Conservation (phyloP, 2,113 vertebrate genomes). For the Apeltes quadracus region DNA sequence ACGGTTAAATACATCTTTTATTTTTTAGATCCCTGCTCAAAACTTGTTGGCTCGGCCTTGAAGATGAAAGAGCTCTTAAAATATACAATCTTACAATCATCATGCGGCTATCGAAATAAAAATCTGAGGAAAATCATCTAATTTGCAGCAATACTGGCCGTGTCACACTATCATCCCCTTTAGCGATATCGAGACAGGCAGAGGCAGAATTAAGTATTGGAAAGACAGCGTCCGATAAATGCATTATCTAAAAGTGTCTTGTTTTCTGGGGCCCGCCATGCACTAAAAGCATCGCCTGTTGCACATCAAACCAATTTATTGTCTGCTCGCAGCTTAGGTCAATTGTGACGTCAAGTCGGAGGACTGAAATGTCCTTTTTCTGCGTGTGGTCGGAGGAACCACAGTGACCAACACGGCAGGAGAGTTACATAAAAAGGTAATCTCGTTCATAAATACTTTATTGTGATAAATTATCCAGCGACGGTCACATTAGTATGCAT, state of each 20-base stretch:
- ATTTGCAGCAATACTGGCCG: constrained; percentile 22
- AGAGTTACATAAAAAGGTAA: constrained; percentile 49
- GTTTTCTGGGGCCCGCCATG: constrained; percentile 9
- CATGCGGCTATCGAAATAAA: constrained; percentile 14
- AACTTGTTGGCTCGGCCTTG: constrained; percentile 42
- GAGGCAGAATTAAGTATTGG: constrained; percentile 12
- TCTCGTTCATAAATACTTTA: constrained; percentile 49
- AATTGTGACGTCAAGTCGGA: constrained; percentile 4
- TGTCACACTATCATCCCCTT: constrained; percentile 30
- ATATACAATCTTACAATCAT: constrained; percentile 22
- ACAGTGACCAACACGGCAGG: constrained; percentile 20
- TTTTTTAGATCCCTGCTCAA: constrained; percentile 22
- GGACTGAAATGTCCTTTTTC: constrained; percentile 11
- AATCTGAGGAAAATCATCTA: constrained; percentile 13
- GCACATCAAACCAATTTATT: constrained; percentile 21
- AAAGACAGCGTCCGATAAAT: constrained; percentile 33
- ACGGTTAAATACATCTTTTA: constrained; percentile 50
- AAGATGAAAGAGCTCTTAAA: constrained; percentile 48
- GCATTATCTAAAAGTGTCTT: constrained; percentile 22
- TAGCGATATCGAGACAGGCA: constrained; percentile 20
- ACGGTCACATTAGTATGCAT: constrained; percentile 26
- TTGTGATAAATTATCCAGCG: constrained; percentile 47
- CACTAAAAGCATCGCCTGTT: constrained; percentile 37
- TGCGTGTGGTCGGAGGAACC: constrained; percentile 4
- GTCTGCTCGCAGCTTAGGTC: constrained; percentile 10